These are phyloP conservation scores for Conchocele bisecta DNA, from an alignment of 2,888 invertebrate genomes.

Conservation along the genomic window DNA sequence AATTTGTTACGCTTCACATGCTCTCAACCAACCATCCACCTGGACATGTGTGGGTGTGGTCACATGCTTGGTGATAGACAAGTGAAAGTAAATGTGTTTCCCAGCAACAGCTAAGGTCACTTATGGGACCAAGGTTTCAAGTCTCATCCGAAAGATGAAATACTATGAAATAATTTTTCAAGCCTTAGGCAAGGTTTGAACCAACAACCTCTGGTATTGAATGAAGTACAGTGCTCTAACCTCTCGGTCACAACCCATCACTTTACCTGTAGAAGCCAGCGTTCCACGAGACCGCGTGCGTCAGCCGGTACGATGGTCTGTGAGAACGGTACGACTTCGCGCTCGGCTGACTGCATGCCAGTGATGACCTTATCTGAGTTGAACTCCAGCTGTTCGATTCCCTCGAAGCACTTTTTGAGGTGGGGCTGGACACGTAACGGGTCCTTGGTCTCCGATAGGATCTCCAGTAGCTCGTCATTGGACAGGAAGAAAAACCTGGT, in stretches of 20 bases:
- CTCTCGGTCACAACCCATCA: too few species aligned
- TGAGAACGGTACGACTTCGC: constrained; percentile 79
- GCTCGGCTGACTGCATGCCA: constrained; percentile 82
- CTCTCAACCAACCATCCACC: too few species aligned
- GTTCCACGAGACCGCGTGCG: constrained; percentile 81
- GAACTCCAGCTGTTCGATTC: constrained; percentile 80
- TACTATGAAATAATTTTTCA: too few species aligned
- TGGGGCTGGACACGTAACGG: constrained; percentile 83
- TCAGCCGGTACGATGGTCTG: constrained; percentile 78
- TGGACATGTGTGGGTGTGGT: too few species aligned
- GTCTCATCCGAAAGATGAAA: too few species aligned
- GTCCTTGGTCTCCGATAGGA: constrained; percentile 82
- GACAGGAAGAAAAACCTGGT: constrained; percentile 82
- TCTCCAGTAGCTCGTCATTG: constrained; percentile 82
- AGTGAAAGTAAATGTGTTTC: too few species aligned
- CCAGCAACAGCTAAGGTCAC: too few species aligned
- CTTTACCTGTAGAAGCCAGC: constrained; percentile 80
- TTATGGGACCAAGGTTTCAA: too few species aligned
- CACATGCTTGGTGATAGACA: too few species aligned
- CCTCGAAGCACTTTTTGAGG: constrained; percentile 83
- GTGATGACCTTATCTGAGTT: constrained; percentile 77
- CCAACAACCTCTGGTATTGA: neutral
- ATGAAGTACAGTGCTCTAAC: too few species aligned
- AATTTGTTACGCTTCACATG: too few species aligned
- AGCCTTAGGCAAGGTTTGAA: too few species aligned